Base-by-base conservation (phyloP, 2,113 vertebrate species). In the Lamprologus sp. region DNA sequence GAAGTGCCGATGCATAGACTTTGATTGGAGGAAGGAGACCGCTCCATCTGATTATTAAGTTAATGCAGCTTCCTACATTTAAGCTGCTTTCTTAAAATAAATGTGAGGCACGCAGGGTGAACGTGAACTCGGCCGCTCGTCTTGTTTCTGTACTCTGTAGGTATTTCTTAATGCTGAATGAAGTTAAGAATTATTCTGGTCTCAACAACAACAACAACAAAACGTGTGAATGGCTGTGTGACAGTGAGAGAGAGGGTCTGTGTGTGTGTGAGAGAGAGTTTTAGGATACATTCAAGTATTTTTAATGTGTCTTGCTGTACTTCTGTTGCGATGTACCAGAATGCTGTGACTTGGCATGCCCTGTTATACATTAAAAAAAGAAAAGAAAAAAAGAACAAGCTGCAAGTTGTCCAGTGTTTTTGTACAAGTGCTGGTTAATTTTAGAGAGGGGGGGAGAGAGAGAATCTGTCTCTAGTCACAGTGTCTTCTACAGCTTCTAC, bases 161-260 rank as follows among this genome's bases (percentile, higher is more conserved):
- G 95, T 96, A 96, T 95, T 95, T 93, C 79, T 94, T 86, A 93
- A 89, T 93, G 94, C 94, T 94, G 93, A 95, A 94, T 96, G 92
- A 95, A 96, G 94, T 96, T 90, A 88, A 91, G 89, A 94, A 85
- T 88, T 95, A 79, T 91, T 94, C 87, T 90, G 90, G 93, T 95
- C 88, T 95, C 42, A 92, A 90, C 54, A 94, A 90, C 87, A 83
- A 23, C 23, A 23, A 82, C 92, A 87, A 77, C 31, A 21, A 9
- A 88, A 28, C 5, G 84, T 87, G 75, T 91, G 87, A 63, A 60
- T 92, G 89, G 26, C 12, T 83, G 85, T 53, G 75, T 63, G 63
- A 65, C 31, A 63, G 75, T 73, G 58, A 81, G 82, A 58, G 68
- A 23, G 35, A 45, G 88, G 17, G 53, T 12, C 53, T 81, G 80